Evolutionary conservation across 92 coral and sea anemone species (phyloP).

Genomic region (Porites cylindrica): DNA sequence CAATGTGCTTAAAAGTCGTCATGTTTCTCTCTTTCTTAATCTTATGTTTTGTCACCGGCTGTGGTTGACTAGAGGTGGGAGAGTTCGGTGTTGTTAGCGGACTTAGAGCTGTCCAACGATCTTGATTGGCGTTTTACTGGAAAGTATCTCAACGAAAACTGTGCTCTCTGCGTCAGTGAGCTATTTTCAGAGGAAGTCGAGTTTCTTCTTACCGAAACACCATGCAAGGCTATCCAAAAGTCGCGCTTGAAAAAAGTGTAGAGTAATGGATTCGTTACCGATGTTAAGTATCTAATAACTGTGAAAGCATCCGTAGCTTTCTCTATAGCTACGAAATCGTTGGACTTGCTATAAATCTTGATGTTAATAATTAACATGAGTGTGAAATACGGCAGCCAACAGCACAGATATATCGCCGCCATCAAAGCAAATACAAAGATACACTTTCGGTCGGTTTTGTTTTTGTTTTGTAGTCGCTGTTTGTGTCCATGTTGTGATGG

Average conservation of each 20-base stretch:
- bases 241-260: slow-evolving; percentile 74
- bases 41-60: too few relatives aligned
- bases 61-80: background rate
- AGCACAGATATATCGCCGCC: slow-evolving; percentile 54
- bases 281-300: slow-evolving; percentile 60
- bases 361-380: slow-evolving; percentile 9
- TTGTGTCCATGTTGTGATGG: background rate
- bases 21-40: too few relatives aligned
- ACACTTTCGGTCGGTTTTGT: slow-evolving; percentile 35
- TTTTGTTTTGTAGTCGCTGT: background rate
- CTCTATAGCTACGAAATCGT: background rate
- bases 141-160: background rate
- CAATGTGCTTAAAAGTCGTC: too few relatives aligned
- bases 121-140: background rate
- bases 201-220: background rate
- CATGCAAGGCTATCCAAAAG: slow-evolving; percentile 41
- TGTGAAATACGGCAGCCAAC: slow-evolving; percentile 74
- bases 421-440: slow-evolving; percentile 58
- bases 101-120: background rate
- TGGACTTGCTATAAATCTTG: background rate
- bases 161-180: background rate
- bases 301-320: slow-evolving; percentile 25
- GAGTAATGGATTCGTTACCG: slow-evolving; percentile 56
- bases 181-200: background rate
- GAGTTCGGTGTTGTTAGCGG: background rate